phyloP scores from a whole-genome alignment of 2,113 vertebrate species.

The Epinephelus moara region DNA sequence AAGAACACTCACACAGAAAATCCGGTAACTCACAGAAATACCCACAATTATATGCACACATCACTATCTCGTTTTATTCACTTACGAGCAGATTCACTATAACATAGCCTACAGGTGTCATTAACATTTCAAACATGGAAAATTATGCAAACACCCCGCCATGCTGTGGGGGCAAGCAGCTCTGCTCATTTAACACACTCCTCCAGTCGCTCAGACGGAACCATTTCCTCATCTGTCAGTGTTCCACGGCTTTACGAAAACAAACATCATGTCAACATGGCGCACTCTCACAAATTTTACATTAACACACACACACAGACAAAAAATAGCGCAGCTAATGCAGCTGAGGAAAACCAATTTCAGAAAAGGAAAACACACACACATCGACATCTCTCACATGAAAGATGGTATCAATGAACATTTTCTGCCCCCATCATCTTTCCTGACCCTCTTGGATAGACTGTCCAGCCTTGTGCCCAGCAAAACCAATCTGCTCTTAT shows the following conservation, averaged over 20 bases:
- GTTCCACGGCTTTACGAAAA: conserved; percentile 42
- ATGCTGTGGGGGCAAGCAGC: conserved; percentile 40
- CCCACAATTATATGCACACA: conserved; percentile 39
- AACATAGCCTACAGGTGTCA: conserved; percentile 72
- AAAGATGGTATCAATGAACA: conserved; percentile 72
- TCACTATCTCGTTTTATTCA: conserved; percentile 49
- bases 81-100: conserved; percentile 48
- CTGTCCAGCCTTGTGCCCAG: conserved; percentile 54
- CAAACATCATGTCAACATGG: conserved; percentile 62
- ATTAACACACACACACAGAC: conserved; percentile 26
- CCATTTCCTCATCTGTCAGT: conserved; percentile 52
- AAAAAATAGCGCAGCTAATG: conserved; percentile 27
- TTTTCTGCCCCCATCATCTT: conserved; percentile 75
- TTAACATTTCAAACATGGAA: conserved; percentile 74
- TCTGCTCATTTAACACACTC: conserved; percentile 55
- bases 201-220: conserved; percentile 40
- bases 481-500: conserved; percentile 75
- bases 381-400: conserved; percentile 48
- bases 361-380: conserved; percentile 37
- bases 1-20: conserved; percentile 7
- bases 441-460: conserved; percentile 58
- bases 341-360: conserved; percentile 56
- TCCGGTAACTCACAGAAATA: conserved; percentile 22
- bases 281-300: conserved; percentile 34
- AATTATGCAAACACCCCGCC: conserved; percentile 69